These are phyloP conservation scores for Abrostola triplasia DNA, from an alignment of 2,888 invertebrate species.

Conservation along the genomic window DNA sequence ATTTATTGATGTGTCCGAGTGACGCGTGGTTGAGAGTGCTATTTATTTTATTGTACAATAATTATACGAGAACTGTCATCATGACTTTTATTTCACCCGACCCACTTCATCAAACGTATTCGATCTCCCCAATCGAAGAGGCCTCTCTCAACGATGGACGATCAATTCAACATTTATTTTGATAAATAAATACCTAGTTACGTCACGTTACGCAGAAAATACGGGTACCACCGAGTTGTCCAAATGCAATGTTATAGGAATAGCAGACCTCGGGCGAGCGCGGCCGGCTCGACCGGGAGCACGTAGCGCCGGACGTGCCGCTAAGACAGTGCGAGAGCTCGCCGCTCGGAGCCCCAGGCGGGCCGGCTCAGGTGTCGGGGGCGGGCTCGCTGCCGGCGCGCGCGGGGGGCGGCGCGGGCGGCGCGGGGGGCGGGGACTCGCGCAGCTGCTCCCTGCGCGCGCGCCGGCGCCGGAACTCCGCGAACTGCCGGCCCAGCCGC, in stretches of 20 bases:
- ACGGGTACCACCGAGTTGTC: too few species aligned
- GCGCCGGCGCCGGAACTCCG: slow-evolving; percentile 86
- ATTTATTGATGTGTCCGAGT: slow-evolving; percentile 66
- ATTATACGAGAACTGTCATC: slow-evolving; percentile 57
- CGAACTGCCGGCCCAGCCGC: slow-evolving; percentile 75
- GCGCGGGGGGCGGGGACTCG: slow-evolving; percentile 54
- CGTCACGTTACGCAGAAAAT: too few species aligned
- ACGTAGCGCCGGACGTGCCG: too few species aligned
- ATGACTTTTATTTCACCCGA: slow-evolving; percentile 35
- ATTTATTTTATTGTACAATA: slow-evolving; percentile 74
- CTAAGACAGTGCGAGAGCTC: too few species aligned
- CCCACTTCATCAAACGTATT: too few species aligned
- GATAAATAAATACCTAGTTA: too few species aligned
- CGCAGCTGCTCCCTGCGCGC: slow-evolving; percentile 66
- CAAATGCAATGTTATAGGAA: too few species aligned
- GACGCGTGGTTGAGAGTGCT: slow-evolving; percentile 68
- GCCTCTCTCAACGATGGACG: too few species aligned
- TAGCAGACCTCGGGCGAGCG: too few species aligned
- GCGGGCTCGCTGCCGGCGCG: slow-evolving; percentile 64
- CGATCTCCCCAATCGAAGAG: not conserved
- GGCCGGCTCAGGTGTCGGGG: not conserved
- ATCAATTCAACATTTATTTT: too few species aligned
- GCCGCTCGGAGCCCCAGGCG: slow-evolving; percentile 36
- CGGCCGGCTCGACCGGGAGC: too few species aligned
- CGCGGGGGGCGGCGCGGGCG: slow-evolving; percentile 27